A percentile compares a stretch with the other conserved stretches of the same genome.
Evolutionary conservation across 2,113 vertebrate genomes (phyloP).

Genomic region (Apodemus sylvaticus): DNA sequence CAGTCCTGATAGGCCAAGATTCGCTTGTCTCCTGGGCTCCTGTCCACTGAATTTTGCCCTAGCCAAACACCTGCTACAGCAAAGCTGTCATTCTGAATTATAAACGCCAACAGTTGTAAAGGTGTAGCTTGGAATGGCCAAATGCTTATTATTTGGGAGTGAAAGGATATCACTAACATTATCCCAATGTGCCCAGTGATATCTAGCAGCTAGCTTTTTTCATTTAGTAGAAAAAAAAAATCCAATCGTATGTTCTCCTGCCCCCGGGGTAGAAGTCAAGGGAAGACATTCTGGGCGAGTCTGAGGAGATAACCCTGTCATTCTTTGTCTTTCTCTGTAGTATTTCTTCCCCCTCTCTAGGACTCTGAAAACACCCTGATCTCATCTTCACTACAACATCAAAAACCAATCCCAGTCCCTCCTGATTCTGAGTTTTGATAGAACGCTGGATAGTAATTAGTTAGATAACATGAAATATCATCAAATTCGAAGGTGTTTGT

Average conservation of each 20-base stretch:
- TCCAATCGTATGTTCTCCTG: background rate
- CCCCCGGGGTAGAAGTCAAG: background rate
- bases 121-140: background rate
- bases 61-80: background rate
- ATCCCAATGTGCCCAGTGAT: fast-evolving
- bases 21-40: background rate
- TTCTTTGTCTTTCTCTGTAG: background rate
- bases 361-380: background rate
- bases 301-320: background rate
- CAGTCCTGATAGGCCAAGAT: background rate
- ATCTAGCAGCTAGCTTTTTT: background rate
- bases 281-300: background rate
- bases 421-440: background rate
- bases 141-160: background rate
- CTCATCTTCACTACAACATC: background rate
- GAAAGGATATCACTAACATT: background rate
- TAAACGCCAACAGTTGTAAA: background rate
- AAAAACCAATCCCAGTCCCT: conserved; percentile 2
- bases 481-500: background rate
- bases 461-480: background rate
- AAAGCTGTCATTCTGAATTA: background rate
- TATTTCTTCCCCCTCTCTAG: background rate
- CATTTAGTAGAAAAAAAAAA: background rate
- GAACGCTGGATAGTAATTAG: background rate
- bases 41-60: background rate